These are phyloP conservation scores for Dicrostonyx torquatus DNA, from an alignment of 2,797 vertebrate species.

Conservation along the genomic window DNA sequence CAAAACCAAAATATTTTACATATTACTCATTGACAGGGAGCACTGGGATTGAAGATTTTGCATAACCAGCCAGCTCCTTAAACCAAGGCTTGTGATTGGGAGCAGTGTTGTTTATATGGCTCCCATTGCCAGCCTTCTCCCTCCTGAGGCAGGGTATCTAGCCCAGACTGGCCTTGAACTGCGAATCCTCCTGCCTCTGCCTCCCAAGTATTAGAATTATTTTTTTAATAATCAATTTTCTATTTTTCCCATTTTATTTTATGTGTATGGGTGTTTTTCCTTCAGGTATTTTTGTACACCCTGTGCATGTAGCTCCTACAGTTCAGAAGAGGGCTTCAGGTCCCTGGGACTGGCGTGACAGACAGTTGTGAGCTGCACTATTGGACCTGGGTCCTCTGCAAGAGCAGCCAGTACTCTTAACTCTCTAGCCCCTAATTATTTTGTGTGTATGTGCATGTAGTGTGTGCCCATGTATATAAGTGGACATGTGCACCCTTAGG, in stretches of 20 bases:
- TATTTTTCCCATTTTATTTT: neutral
- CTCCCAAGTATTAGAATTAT: neutral
- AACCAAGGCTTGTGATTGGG: neutral
- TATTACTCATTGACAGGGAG: constrained; percentile 65
- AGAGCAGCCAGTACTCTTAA: neutral
- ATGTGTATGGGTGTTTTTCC: neutral
- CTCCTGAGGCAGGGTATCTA: neutral
- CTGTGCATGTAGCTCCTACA: too few species aligned
- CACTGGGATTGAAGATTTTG: constrained; percentile 41
- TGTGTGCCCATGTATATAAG: too few species aligned
- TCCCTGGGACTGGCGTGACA: too few species aligned
- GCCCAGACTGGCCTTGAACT: neutral
- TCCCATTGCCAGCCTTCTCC: constrained; percentile 6
- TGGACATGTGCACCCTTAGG: neutral
- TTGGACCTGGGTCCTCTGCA: too few species aligned
- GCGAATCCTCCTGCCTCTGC: too few species aligned
- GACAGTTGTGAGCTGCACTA: neutral
- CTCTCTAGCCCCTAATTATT: neutral
- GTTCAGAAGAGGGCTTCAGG: neutral
- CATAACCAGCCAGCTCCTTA: constrained; percentile 9
- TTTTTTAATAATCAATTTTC: neutral
- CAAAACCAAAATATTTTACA: constrained; percentile 72
- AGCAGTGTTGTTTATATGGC: neutral
- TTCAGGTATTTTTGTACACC: neutral
- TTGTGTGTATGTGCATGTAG: neutral